Conservation (phyloP, 2,797 vertebrate species). For the Enteromius thamalakanensis region DNA sequence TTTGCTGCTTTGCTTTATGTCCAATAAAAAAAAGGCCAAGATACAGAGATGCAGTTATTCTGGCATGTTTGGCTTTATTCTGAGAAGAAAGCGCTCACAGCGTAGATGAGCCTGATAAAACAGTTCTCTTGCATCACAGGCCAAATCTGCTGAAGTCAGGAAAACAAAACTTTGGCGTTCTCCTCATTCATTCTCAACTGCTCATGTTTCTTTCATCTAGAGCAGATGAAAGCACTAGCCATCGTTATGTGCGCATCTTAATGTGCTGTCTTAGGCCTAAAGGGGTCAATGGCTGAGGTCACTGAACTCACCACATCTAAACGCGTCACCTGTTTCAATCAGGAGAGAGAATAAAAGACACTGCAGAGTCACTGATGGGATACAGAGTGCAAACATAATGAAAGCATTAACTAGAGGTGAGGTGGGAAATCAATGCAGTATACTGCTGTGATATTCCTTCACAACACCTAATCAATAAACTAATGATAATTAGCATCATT, state of each 20-base stretch:
- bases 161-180: constrained; percentile 55
- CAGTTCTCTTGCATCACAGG: constrained; percentile 34
- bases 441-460: background rate
- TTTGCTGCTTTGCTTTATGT: background rate
- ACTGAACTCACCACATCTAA: constrained; percentile 5
- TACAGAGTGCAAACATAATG: constrained; percentile 41
- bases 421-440: background rate
- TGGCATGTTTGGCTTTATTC: background rate
- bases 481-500: background rate
- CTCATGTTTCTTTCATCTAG: constrained; percentile 73
- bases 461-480: constrained; percentile 14
- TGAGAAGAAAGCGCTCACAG: constrained; percentile 14
- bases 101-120: background rate
- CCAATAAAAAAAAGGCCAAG: background rate
- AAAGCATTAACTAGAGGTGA: constrained; percentile 35
- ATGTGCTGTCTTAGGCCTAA: background rate
- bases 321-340: constrained; percentile 58
- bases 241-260: background rate
- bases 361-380: constrained; percentile 5
- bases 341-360: constrained; percentile 53
- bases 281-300: background rate
- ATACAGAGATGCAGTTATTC: background rate
- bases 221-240: constrained; percentile 53
- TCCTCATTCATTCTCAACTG: constrained; percentile 68
- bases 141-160: constrained; percentile 42